Evolutionary conservation across 2,797 vertebrate genomes (phyloP), one percentile per base, ranked within the genome.

Genomic region (Sebastiscus albofasciatus): DNA sequence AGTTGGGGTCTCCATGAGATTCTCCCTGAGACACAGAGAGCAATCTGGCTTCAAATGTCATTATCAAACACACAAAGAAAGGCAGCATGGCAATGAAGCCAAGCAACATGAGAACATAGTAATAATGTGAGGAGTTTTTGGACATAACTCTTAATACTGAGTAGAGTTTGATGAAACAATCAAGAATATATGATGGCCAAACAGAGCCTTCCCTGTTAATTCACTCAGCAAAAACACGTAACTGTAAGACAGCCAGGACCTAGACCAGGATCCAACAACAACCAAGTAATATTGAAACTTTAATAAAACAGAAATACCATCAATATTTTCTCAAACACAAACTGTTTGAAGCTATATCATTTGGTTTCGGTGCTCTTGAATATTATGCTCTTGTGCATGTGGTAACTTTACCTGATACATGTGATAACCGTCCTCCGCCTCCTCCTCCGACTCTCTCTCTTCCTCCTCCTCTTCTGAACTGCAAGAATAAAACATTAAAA

Each of bases 401-500:
- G 1, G 67, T 42, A 0, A 33, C 66, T 82, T 84, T 93, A 99
- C 98, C 96, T 97, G 96, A 85, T 97, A 93, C 55, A 92, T 89
- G 70, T 91, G 79, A 88, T 87, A 96, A 67, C 94, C 94, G 34
- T 72, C 95, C 86, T 93, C 92, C 72, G 87, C 94, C 64, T 94
- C 94, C 82, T 96, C 94, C 92, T 96, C 94, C 92, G 90, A 95
- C 39, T 96, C 96, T 75, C 83, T 92, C 39, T 96, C 96, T 3
- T 66, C 65, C 18, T 96, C 95, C 74, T 98, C 97, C 36, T 99
- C 98, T 54, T 98, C 98, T 2, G 97, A 98, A 85, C 98, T 99
- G 90, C 34, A 72, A 62, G 2, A 78, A 61, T 13, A 2, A 22
- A 55, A 52, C n/a, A 82, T 46, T 22, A 1, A 59, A 42, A 76